Conservation (phyloP, 2,888 invertebrate genomes). For the Thelaira solivaga region DNA sequence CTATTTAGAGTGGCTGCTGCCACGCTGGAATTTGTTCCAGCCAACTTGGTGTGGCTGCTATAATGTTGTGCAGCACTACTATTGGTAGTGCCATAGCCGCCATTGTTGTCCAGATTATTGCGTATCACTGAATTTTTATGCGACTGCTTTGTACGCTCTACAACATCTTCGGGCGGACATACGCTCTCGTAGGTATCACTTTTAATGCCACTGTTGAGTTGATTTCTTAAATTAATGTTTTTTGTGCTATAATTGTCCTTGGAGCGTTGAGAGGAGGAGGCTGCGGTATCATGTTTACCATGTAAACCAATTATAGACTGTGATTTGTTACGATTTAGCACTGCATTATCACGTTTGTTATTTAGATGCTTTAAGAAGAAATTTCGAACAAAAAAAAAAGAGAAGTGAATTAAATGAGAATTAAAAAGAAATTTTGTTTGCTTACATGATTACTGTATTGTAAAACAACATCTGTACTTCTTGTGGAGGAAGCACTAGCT, state of each 20-base stretch:
- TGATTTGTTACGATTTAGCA: constrained; percentile 75
- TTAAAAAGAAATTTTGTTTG: constrained; percentile 6
- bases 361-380: constrained; percentile 72
- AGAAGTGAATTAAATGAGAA: too few species aligned
- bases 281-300: constrained; percentile 72
- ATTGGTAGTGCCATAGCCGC: constrained; percentile 55
- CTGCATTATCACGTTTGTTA: constrained; percentile 71
- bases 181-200: constrained; percentile 77
- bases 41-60: constrained; percentile 63
- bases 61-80: constrained; percentile 59
- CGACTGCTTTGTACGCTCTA: constrained; percentile 75
- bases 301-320: constrained; percentile 75
- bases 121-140: constrained; percentile 74
- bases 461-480: constrained; percentile 77
- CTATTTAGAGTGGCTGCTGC: constrained; percentile 53
- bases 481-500: constrained; percentile 80
- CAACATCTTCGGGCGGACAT: constrained; percentile 76
- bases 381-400: too few species aligned
- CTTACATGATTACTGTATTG: constrained; percentile 76
- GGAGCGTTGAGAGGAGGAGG: constrained; percentile 69
- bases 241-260: constrained; percentile 68
- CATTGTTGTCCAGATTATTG: constrained; percentile 70
- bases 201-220: constrained; percentile 73
- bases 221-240: constrained; percentile 74
- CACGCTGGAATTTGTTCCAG: constrained; percentile 50